These are phyloP conservation scores for Anguilla marmorata DNA, from an alignment of 2,797 vertebrate species.

Conservation along the genomic window DNA sequence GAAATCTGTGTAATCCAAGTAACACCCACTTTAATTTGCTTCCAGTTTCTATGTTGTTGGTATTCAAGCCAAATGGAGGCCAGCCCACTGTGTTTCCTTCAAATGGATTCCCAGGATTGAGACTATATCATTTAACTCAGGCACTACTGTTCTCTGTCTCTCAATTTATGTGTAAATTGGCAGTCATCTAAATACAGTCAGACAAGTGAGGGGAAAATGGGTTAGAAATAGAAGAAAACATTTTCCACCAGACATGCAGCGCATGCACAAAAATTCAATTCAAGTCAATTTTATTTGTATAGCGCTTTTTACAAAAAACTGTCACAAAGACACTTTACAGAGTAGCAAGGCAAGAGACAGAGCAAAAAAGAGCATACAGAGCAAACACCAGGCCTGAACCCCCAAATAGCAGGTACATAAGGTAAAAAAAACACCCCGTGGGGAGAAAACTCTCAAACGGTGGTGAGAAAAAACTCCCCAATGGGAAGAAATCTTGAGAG, in stretches of 20 bases:
- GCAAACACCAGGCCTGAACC: no score
- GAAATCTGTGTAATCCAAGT: neutral
- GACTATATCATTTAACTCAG: neutral
- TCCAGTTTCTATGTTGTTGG: neutral
- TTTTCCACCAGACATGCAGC: neutral
- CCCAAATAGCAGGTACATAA: no score
- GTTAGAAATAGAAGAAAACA: neutral
- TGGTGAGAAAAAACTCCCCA: no score
- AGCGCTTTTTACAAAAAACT: no score
- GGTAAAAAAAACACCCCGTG: no score
- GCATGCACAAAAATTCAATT: neutral
- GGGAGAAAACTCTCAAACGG: no score
- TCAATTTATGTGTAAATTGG: neutral
- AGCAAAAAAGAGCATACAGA: no score
- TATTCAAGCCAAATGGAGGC: neutral
- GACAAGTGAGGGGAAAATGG: neutral
- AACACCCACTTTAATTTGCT: slow-evolving; percentile 24
- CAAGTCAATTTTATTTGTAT: no score
- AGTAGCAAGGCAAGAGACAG: no score
- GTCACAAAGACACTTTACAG: no score
- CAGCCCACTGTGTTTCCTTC: neutral
- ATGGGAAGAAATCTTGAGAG: no score
- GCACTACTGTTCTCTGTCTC: neutral
- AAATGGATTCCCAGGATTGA: neutral
- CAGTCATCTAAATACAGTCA: neutral